phyloP scores from a whole-genome alignment of 2,888 invertebrate species.

The Alloplasta piceator region DNA sequence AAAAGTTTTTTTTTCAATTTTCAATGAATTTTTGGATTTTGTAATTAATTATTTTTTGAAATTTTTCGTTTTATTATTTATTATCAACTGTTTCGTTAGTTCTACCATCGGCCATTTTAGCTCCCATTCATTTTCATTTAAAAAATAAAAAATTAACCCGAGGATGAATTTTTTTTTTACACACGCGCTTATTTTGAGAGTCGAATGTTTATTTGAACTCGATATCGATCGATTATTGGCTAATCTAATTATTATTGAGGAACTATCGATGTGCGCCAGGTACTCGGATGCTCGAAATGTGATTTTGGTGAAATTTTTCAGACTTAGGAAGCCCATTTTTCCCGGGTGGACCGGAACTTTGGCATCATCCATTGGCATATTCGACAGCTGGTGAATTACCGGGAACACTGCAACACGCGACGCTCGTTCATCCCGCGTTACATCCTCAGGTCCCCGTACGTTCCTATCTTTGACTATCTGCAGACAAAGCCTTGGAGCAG shows the following conservation, averaged over 20 bases:
- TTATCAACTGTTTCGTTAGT: no score
- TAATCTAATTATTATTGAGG: neutral
- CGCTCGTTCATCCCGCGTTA: conserved; percentile 97
- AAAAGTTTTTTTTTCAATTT: no score
- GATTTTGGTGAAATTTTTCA: conserved; percentile 83
- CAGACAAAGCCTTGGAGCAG: conserved; percentile 89
- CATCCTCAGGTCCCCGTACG: conserved; percentile 99
- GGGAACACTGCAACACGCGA: conserved; percentile 92
- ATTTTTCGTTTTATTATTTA: neutral
- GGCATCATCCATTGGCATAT: conserved; percentile 95
- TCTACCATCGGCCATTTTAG: no score
- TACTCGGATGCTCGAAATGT: conserved; percentile 64
- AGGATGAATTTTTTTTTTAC: conserved; percentile 50
- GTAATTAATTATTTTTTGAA: no score
- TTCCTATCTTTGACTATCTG: conserved; percentile 98
- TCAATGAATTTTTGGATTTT: no score
- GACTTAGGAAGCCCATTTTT: conserved; percentile 98
- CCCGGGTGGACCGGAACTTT: conserved; percentile 96
- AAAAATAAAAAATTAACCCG: conserved; percentile 20
- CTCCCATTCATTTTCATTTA: no score
- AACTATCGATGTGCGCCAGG: conserved; percentile 24
- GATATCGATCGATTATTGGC: neutral
- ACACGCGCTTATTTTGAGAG: neutral
- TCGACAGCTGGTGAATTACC: conserved; percentile 93
- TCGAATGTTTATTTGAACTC: neutral